Evolutionary conservation across 2,113 vertebrate genomes (phyloP).

Genomic region (Gnathonemus longibarbis): DNA sequence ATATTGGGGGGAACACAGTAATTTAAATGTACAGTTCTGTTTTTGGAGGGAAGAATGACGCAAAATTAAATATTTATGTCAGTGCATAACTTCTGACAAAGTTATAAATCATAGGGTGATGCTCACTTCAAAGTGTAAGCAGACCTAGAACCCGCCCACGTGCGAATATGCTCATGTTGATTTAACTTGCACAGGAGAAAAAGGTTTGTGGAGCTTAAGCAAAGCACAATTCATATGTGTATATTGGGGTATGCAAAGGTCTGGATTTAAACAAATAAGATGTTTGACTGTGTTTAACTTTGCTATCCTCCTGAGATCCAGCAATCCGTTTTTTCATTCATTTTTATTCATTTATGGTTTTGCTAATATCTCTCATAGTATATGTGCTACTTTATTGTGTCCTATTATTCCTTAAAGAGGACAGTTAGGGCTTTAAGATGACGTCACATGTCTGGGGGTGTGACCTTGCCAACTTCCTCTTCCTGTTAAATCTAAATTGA

Average conservation of each 20-base stretch:
- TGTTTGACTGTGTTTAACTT: neutral
- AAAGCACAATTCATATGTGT: neutral
- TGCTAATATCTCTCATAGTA: neutral
- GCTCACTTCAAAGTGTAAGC: neutral
- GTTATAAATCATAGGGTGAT: neutral
- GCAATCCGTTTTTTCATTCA: neutral
- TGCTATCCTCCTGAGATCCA: neutral
- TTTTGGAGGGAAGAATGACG: neutral
- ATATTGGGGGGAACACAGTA: neutral
- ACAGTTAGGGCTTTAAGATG: neutral
- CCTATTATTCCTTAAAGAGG: neutral
- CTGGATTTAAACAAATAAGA: neutral
- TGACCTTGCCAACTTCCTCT: neutral
- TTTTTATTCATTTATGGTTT: neutral
- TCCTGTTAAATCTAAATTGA: neutral
- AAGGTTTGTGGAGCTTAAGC: neutral
- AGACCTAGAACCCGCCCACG: neutral
- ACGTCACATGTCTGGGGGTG: neutral
- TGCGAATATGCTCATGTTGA: neutral
- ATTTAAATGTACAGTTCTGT: neutral
- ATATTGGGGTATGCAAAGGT: neutral
- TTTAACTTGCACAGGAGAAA: neutral
- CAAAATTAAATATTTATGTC: neutral
- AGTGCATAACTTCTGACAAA: neutral
- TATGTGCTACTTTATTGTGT: neutral